Percentiles rank a stretch among this genome's conserved stretches.
phyloP scores from a whole-genome alignment of 1,140 invertebrate species.

The Patella vulgata region DNA sequence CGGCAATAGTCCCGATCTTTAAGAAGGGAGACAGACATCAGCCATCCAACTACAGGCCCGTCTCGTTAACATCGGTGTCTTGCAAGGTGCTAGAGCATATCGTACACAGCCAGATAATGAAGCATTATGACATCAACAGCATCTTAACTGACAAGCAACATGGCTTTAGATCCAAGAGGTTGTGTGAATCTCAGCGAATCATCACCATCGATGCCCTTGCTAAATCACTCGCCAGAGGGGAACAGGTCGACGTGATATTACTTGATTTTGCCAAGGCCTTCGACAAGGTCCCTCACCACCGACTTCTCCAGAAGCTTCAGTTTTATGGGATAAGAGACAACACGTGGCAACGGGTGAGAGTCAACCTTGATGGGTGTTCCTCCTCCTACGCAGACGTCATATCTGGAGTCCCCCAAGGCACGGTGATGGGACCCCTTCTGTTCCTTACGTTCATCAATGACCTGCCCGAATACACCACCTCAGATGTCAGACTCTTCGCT shows the following conservation, averaged over 20 bases:
- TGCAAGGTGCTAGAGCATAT: slow-evolving; percentile 26
- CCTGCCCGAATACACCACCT: neutral
- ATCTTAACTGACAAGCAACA: slow-evolving; percentile 7
- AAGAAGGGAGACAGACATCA: slow-evolving; percentile 26
- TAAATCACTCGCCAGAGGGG: slow-evolving; percentile 3
- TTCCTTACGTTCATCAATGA: slow-evolving; percentile 26
- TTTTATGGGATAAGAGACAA: slow-evolving; percentile 19
- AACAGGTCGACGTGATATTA: slow-evolving; percentile 17
- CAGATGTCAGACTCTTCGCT: too few species aligned
- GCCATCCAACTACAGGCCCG: slow-evolving; percentile 24
- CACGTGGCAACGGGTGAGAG: slow-evolving; percentile 16
- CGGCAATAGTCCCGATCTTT: slow-evolving; percentile 9
- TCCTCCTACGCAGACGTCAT: slow-evolving; percentile 5
- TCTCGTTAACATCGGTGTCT: slow-evolving; percentile 20
- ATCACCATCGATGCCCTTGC: slow-evolving; percentile 23
- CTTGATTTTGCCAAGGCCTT: slow-evolving; percentile 20
- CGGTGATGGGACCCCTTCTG: slow-evolving; percentile 18
- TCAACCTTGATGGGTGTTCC: slow-evolving; percentile 16
- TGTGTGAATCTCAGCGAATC: slow-evolving; percentile 28
- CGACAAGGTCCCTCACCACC: slow-evolving; percentile 25
- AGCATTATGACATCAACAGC: slow-evolving; percentile 8
- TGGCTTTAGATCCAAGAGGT: slow-evolving; percentile 15
- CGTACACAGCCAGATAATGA: slow-evolving; percentile 11
- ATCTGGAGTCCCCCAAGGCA: slow-evolving; percentile 20
- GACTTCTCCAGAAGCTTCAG: slow-evolving; percentile 18